phyloP scores from a whole-genome alignment of 2,113 vertebrate genomes.

The Hemicordylus capensis region DNA sequence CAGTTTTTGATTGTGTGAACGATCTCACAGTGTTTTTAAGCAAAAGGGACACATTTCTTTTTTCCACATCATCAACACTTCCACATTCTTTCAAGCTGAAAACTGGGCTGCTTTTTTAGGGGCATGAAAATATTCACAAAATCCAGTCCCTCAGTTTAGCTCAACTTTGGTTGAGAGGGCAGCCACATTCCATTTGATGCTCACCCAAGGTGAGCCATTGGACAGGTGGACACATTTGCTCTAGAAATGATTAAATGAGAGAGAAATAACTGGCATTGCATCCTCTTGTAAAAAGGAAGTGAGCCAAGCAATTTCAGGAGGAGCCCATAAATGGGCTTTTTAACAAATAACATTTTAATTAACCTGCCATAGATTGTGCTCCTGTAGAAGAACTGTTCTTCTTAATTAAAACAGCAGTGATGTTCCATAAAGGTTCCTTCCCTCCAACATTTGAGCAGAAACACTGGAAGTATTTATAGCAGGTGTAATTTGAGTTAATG shows the following conservation, averaged over 20 bases:
- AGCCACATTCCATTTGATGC: background rate
- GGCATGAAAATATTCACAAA: background rate
- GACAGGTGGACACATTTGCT: conserved; percentile 2
- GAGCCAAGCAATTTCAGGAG: conserved; percentile 62
- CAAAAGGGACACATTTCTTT: background rate
- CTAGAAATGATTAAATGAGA: conserved; percentile 35
- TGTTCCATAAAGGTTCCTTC: conserved; percentile 22
- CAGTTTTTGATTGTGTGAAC: too few species aligned
- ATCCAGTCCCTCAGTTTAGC: background rate
- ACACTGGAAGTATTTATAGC: conserved; percentile 30
- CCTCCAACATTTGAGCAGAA: conserved; percentile 9
- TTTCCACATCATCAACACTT: background rate
- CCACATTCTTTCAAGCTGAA: background rate
- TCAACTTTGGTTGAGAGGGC: background rate
- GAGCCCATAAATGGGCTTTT: conserved; percentile 68
- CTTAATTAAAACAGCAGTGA: conserved; percentile 69
- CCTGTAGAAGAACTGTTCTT: conserved; percentile 58
- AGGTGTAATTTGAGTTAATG: conserved; percentile 68
- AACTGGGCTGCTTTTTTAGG: background rate
- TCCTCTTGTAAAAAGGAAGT: conserved; percentile 42
- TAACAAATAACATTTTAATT: conserved; percentile 74
- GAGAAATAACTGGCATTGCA: conserved; percentile 57
- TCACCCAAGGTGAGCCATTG: background rate
- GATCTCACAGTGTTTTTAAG: background rate
- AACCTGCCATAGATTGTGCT: conserved; percentile 68